These are phyloP conservation scores for Leuciscus idus DNA, from an alignment of 2,113 vertebrate species.

Conservation along the genomic window DNA sequence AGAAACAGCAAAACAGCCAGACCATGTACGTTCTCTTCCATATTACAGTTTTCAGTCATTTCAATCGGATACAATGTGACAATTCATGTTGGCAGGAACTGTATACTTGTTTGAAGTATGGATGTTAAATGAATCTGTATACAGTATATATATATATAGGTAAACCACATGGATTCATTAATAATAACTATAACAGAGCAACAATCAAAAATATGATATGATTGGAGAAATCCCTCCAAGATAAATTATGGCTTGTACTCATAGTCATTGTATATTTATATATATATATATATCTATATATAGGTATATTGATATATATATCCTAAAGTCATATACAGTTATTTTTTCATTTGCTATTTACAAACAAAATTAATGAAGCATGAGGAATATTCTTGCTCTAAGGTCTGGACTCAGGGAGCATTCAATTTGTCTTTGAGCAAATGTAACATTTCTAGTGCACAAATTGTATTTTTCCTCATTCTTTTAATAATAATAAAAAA, in stretches of 20 bases:
- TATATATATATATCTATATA: conserved; percentile 64
- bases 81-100: conserved; percentile 46
- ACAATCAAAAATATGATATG: conserved; percentile 70
- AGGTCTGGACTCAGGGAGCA: conserved; percentile 49
- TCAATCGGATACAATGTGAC: conserved; percentile 53
- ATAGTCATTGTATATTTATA: conserved; percentile 68
- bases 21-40: conserved; percentile 49
- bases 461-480: conserved; percentile 6
- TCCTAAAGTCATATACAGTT: conserved; percentile 58
- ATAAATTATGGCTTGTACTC: conserved; percentile 85
- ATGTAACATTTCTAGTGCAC: conserved; percentile 50
- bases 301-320: conserved; percentile 64
- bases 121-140: conserved; percentile 61
- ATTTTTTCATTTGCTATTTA: conserved; percentile 75
- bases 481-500: not conserved
- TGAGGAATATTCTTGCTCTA: conserved; percentile 60
- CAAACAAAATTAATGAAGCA: conserved; percentile 71
- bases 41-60: conserved; percentile 46
- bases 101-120: conserved; percentile 18
- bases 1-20: conserved; percentile 27
- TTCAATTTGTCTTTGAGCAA: conserved; percentile 56
- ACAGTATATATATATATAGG: conserved; percentile 51
- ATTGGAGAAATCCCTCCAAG: conserved; percentile 74
- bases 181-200: conserved; percentile 71
- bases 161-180: conserved; percentile 69